Evolutionary conservation across 2,888 invertebrate genomes (phyloP), one percentile per base, ranked within the genome.

Genomic region (Amblyteles armatorius): DNA sequence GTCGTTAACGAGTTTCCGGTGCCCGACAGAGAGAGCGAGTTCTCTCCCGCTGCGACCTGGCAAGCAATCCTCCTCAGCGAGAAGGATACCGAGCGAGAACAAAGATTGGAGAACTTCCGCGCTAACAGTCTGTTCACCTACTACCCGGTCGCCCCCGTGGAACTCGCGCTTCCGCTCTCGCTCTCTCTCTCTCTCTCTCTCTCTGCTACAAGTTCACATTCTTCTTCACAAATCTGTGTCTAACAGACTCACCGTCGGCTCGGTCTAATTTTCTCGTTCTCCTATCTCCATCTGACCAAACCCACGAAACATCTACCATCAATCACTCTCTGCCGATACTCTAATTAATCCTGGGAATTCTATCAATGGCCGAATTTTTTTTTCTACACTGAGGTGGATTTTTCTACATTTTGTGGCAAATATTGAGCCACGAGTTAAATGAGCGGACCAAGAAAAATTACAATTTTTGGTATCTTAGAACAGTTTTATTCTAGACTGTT

Each of bases 1-100:
- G 83, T 85, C 85, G 78, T 88, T 88, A 88, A 84, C 83, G 82
- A 79, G 82, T 79, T 74, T 50, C 76, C 63, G 48, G 78, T 44
- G 52, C 67, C 36, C 48, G 50, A 82, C 57, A 82, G 68, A 82
- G 74, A 55, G 29, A 44, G 11, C 13, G 13, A 13, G 44, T 13
- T 44, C 44, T 44, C 44, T n/a, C 40, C 26, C 65, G 36, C 40
- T 40, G n/a, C 65, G 36, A 67, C 36, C 36, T n/a, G 19, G 65
- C 65, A 16, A 36, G 71, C 48, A 44, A 19, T 26, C 76, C 72
- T 44, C 22, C 19, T 26, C 65, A 26, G 44, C 13, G 29, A 48
- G 73, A 78, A 74, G 68, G 80, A 74, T 68, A 77, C 33, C 52
- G 55, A 26, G 48, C n/a, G n/a, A 26, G 77, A 81, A 84, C 77